A percentile compares a stretch with the other conserved stretches of the same genome.
phyloP scores from a whole-genome alignment of 2,888 invertebrate genomes.

The Oxyscelio sp. region DNA sequence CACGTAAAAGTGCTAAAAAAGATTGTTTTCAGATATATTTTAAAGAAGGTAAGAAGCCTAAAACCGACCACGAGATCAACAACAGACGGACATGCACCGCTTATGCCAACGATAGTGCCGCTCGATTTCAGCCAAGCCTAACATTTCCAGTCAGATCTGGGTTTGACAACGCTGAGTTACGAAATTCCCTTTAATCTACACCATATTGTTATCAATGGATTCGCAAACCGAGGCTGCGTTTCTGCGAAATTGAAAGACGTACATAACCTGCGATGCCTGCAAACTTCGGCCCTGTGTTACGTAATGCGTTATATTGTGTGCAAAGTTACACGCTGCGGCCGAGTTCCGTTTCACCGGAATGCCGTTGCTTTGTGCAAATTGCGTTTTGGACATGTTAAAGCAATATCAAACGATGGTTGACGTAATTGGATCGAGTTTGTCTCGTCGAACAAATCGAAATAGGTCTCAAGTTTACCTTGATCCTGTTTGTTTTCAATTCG shows the following conservation, averaged over 20 bases:
- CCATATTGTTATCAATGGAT: slow-evolving; percentile 65
- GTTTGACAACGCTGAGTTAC: slow-evolving; percentile 57
- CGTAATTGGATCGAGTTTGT: slow-evolving; percentile 58
- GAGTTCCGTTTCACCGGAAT: slow-evolving; percentile 62
- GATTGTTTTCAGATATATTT: no score
- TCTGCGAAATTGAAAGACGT: slow-evolving; percentile 66
- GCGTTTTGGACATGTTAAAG: slow-evolving; percentile 66
- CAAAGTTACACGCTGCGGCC: slow-evolving; percentile 62
- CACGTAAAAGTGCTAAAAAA: no score
- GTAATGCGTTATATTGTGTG: slow-evolving; percentile 66
- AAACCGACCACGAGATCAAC: slow-evolving; percentile 18
- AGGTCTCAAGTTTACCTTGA: slow-evolving; percentile 37
- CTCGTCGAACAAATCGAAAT: slow-evolving; percentile 53
- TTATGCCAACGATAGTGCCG: slow-evolving; percentile 31
- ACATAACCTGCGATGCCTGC: slow-evolving; percentile 52
- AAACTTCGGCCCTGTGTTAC: slow-evolving; percentile 59
- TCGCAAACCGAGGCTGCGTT: slow-evolving; percentile 49
- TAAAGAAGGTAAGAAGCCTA: no score
- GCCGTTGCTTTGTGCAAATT: slow-evolving; percentile 68
- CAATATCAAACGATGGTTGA: slow-evolving; percentile 65
- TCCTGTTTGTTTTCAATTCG: slow-evolving; percentile 35
- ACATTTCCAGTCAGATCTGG: slow-evolving; percentile 47
- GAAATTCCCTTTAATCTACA: slow-evolving; percentile 60
- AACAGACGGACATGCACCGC: slow-evolving; percentile 37
- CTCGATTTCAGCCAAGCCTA: slow-evolving; percentile 1